Evolutionary conservation across 2,888 invertebrate species (phyloP), one percentile per base, ranked within the genome.

Genomic region (Tachina lurida): DNA sequence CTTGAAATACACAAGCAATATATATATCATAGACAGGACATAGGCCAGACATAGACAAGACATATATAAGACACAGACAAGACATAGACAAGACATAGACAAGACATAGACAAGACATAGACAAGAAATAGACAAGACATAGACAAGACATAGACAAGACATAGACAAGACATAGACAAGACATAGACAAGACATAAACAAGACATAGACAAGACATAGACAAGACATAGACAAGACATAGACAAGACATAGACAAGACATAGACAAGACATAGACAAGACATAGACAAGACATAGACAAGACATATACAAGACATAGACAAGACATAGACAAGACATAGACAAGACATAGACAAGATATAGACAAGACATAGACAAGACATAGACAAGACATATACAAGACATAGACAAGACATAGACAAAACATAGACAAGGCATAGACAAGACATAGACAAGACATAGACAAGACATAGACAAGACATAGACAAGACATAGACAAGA

Each of bases 401-500:
- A 10, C 13, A 47, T 47, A 47, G 10, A 47, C 47, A 47, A 47
- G 22, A 2, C 13, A 47, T 47, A 47, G 10, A 47, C 47, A 47
- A 47, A 3, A 2, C 47, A 47, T 47, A 47, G 47, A 13, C 47
- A 47, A 47, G 47, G 13, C 47, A 47, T 47, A 47, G 10, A 47
- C 47, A 10, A 13, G 47, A 10, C 47, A 47, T 12, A 49, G 47
- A 13, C 15, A 49, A 49, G 15, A 49, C 13, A 49, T 39, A 58
- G 31, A 41, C 62, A 43, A 43, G 43, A 62, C 43, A 62, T 62
- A 62, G 17, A 41, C 41, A 43, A 41, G 60, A n/a, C n/a, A 60
- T 60, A 62, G 17, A 43, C 62, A 43, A 43, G n/a, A 41, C 9
- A 62, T 3, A 62, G 43, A 17, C 17, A 62, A n/a, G 12, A 17